Percentiles rank a stretch among this genome's conserved stretches.
These are phyloP conservation scores for Crocodylus rhombifer DNA, from an alignment of 2,797 vertebrate genomes.

Conservation along the genomic window DNA sequence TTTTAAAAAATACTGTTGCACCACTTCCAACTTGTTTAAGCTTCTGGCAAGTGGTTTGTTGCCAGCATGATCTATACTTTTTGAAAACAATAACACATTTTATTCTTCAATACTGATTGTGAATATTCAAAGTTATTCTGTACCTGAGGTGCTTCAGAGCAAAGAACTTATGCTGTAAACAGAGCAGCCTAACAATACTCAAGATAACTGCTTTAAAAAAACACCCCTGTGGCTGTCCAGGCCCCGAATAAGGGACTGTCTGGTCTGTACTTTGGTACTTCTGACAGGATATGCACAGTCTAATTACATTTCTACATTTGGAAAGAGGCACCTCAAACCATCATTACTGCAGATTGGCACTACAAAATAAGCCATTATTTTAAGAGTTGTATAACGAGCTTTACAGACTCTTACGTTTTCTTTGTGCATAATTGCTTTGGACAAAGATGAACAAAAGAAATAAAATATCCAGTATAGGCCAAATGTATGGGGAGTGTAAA, in stretches of 20 bases:
- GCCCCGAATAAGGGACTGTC: not conserved
- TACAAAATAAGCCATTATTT: not conserved
- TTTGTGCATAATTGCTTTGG: not conserved
- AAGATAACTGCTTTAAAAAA: not conserved
- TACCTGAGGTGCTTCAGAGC: not conserved
- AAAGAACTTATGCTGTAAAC: not conserved
- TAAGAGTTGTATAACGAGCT: not conserved
- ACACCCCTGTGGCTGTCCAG: not conserved
- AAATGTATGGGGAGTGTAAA: not conserved
- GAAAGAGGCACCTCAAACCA: not conserved
- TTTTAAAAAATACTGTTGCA: not conserved
- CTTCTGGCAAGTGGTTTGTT: too few relatives aligned
- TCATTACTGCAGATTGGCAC: not conserved
- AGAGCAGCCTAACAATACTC: not conserved
- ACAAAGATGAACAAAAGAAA: not conserved
- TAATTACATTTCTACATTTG: not conserved
- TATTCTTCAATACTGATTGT: not conserved
- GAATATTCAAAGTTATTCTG: not conserved
- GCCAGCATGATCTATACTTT: too few relatives aligned
- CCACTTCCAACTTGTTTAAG: too few relatives aligned
- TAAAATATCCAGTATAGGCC: not conserved
- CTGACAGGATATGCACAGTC: not conserved
- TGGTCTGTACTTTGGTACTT: not conserved
- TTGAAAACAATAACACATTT: not conserved
- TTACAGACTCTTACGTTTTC: not conserved